Evolutionary conservation across 2,888 invertebrate genomes (phyloP).

Genomic region (Apoda limacodes): DNA sequence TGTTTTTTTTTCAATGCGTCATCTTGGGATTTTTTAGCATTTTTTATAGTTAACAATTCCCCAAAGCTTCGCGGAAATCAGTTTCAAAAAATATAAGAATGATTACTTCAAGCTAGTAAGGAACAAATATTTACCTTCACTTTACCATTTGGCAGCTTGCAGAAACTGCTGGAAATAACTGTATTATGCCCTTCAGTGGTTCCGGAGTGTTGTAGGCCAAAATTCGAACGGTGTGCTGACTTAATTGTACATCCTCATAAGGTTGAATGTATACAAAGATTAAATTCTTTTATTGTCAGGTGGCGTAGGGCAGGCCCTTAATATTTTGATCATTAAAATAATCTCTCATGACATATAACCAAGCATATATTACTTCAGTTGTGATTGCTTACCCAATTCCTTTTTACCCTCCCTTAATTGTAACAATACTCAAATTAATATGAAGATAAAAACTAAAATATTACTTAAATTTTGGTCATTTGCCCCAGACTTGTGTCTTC

Average conservation of each 20-base stretch:
- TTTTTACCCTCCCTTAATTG: too few species aligned
- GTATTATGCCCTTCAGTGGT: constrained; percentile 66
- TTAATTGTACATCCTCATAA: constrained; percentile 30
- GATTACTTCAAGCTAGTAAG: too few species aligned
- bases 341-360: constrained; percentile 66
- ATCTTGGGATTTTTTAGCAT: too few species aligned
- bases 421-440: constrained; percentile 5
- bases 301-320: constrained; percentile 63
- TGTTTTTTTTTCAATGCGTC: too few species aligned
- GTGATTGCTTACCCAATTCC: too few species aligned
- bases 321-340: constrained; percentile 37
- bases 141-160: constrained; percentile 19
- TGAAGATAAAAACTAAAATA: constrained; percentile 13
- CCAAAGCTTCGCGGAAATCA: too few species aligned
- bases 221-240: constrained; percentile 58
- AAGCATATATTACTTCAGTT: constrained; percentile 59
- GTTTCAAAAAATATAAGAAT: too few species aligned
- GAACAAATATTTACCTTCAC: constrained; percentile 57
- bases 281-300: constrained; percentile 42
- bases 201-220: constrained; percentile 65
- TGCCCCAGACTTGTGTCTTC: too few species aligned
- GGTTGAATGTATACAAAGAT: constrained; percentile 18
- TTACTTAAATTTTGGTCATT: too few species aligned
- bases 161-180: constrained; percentile 58
- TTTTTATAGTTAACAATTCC: too few species aligned